phyloP scores from a whole-genome alignment of 1,140 invertebrate genomes.

The Scaptomyza graminum region DNA sequence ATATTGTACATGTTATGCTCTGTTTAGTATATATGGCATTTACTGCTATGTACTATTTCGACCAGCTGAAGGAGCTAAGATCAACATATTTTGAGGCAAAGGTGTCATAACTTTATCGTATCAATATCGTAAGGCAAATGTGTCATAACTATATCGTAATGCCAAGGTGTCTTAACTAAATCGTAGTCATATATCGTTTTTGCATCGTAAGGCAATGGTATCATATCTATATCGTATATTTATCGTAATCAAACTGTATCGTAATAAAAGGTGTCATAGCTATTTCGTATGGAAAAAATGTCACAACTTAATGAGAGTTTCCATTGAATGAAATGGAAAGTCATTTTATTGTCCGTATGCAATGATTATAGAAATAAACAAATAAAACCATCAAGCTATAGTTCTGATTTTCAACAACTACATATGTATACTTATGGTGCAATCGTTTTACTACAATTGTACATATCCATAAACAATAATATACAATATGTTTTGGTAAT shows the following conservation, averaged over 20 bases:
- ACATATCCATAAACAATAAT: slow-evolving; percentile 61
- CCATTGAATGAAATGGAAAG: neutral
- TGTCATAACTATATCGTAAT: slow-evolving; percentile 6
- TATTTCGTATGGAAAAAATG: no score
- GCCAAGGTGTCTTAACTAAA: neutral
- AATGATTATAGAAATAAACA: slow-evolving; percentile 32
- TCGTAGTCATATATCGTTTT: no score
- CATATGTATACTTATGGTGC: no score
- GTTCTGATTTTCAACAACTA: slow-evolving; percentile 55
- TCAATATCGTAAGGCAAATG: neutral
- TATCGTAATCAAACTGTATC: no score
- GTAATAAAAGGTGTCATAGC: no score
- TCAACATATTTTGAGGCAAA: slow-evolving; percentile 63
- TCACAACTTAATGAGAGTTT: no score
- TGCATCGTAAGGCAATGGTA: no score
- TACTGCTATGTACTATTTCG: neutral
- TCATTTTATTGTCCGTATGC: neutral
- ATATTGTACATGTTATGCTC: slow-evolving; percentile 21
- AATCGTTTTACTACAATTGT: neutral
- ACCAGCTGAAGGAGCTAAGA: slow-evolving; percentile 52
- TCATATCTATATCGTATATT: no score
- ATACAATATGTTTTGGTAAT: slow-evolving; percentile 71
- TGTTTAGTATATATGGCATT: slow-evolving; percentile 38
- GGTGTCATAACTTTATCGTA: slow-evolving; percentile 50
- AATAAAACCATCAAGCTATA: slow-evolving; percentile 65